phyloP scores from a whole-genome alignment of 2,113 vertebrate species.

The Phyllopteryx taeniolatus region DNA sequence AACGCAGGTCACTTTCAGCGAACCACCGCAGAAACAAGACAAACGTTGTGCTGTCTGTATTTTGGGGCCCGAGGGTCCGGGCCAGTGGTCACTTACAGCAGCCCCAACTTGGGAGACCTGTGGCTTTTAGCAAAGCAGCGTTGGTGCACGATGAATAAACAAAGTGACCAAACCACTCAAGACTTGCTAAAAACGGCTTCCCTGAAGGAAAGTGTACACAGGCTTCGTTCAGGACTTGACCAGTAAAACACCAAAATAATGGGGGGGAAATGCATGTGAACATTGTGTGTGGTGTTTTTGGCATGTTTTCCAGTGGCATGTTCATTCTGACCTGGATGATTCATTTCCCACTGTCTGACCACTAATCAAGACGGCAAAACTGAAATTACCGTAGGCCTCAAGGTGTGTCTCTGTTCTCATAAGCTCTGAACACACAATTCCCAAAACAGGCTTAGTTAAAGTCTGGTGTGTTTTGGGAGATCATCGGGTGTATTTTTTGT shows the following conservation, averaged over 20 bases:
- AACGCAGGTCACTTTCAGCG: slow-evolving; percentile 45
- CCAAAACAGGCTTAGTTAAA: slow-evolving; percentile 24
- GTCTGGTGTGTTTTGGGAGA: slow-evolving; percentile 33
- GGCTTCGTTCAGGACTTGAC: slow-evolving; percentile 46
- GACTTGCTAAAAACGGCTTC: slow-evolving; percentile 52
- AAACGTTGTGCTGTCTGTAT: slow-evolving; percentile 53
- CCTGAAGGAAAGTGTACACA: slow-evolving; percentile 38
- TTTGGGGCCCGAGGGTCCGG: slow-evolving; percentile 41
- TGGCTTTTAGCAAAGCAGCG: slow-evolving; percentile 47
- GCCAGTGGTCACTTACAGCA: slow-evolving; percentile 56
- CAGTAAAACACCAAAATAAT: slow-evolving; percentile 34
- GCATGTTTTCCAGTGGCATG: slow-evolving; percentile 39
- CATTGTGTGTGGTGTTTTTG: slow-evolving; percentile 37
- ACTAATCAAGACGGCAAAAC: slow-evolving; percentile 40
- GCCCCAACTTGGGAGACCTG: slow-evolving; percentile 51
- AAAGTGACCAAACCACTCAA: slow-evolving; percentile 51
- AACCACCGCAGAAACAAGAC: slow-evolving; percentile 49
- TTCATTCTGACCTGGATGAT: slow-evolving; percentile 31
- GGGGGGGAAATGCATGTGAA: slow-evolving; percentile 33
- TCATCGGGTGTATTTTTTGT: slow-evolving; percentile 17
- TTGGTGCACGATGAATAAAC: slow-evolving; percentile 52
- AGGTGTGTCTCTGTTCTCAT: slow-evolving; percentile 3
- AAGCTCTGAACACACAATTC: slow-evolving; percentile 19
- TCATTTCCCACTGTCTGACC: slow-evolving; percentile 43
- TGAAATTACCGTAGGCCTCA: slow-evolving; percentile 10